Base-by-base conservation (phyloP, 1,140 invertebrate species). In the Pygmarrhopalites habei region DNA sequence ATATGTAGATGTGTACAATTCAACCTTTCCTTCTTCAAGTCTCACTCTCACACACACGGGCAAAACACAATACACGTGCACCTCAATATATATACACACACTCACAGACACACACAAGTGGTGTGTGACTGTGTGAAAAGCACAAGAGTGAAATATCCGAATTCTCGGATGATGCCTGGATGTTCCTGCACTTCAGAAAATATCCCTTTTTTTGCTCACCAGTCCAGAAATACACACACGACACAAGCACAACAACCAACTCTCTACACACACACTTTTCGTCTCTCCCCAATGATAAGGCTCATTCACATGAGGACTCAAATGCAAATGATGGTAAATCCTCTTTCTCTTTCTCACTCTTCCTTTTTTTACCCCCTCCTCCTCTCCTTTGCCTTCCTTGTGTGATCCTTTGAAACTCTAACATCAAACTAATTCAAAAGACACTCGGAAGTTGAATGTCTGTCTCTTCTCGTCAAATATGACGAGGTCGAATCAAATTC, bases 361-460 rank as follows among this genome's bases (percentile, higher is more conserved):
- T 47, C 5, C 19, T 5, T 5, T n/a, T 25, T 47, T 7, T n/a
- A 10, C 44, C 7, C n/a, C 17, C 7, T 47, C 17, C 7, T 19
- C 44, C 44, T 47, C 32, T 15, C 32, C 32, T 15, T 35, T 35
- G 5, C 32, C 32, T 35, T 35, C 32, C 15, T n/a, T 7, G 5
- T 47, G 5, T 47, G 7, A 10, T n/a, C 23, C 7, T 47, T 25
- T 47, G n/a, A 7, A 47, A 47, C 35, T 56, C 53, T 28, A 14
- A 19, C 32, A 41, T 21, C 30, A 56, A 56, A 56, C 53, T 56
- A 41, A 56, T 10, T 35, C 5, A 41, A 4, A 39, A 12, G 23
- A 56, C 28, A n/a, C n/a, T 35, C 30, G 53, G 53, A 56, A 56
- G 53, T 35, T 56, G 53, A 56, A 56, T 56, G 53, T 56, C 51